A percentile compares a stretch with the other conserved stretches of the same genome.
phyloP scores from a whole-genome alignment of 2,113 vertebrate species.

The Polyodon spathula region DNA sequence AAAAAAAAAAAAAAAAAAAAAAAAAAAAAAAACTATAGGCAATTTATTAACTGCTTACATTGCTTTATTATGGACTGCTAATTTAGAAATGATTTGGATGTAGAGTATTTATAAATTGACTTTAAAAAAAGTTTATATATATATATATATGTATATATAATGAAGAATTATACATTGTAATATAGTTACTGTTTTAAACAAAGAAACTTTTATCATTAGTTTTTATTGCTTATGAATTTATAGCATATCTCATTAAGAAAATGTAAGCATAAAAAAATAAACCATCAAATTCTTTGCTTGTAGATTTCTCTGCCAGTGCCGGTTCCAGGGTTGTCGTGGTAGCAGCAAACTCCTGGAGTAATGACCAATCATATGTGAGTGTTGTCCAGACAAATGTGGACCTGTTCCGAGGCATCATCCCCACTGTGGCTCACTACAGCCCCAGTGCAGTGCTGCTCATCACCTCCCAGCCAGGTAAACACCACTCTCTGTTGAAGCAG shows the following conservation, averaged over 20 bases:
- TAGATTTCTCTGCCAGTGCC: slow-evolving; percentile 73
- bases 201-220: too few species aligned
- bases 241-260: neutral
- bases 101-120: too few species aligned
- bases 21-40: too few species aligned
- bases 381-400: slow-evolving; percentile 89
- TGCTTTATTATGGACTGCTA: too few species aligned
- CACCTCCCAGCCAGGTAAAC: slow-evolving; percentile 78
- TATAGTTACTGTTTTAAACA: too few species aligned
- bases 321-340: slow-evolving; percentile 79
- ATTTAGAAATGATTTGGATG: too few species aligned
- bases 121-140: too few species aligned
- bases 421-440: slow-evolving; percentile 64
- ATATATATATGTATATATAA: too few species aligned
- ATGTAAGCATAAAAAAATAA: too few species aligned
- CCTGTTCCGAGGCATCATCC: slow-evolving; percentile 72
- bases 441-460: slow-evolving; percentile 69
- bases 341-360: slow-evolving; percentile 77
- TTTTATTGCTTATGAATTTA: neutral
- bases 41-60: too few species aligned
- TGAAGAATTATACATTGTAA: too few species aligned
- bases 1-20: too few species aligned
- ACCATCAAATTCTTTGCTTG: slow-evolving; percentile 17
- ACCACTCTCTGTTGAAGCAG: neutral
- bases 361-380: slow-evolving; percentile 73